Evolutionary conservation across 2,113 vertebrate genomes (phyloP), one percentile per base, ranked within the genome.

Genomic region (Cyprinodon variegatus): DNA sequence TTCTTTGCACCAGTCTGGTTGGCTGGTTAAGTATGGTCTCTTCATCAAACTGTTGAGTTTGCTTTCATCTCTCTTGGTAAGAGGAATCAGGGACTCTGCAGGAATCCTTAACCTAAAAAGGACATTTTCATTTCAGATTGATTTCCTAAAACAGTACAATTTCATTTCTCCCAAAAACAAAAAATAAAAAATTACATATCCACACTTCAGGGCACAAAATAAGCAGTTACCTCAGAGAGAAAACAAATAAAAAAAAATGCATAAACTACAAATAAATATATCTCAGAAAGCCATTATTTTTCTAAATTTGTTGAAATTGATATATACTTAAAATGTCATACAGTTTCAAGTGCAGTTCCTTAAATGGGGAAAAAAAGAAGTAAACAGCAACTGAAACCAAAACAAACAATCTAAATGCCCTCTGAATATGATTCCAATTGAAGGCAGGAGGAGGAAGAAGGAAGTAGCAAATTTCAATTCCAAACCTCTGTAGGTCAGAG

Each of bases 401-500:
- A 93, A 92, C 86, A 92, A 92, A 92, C 90, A 90, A 88, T 72
- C 68, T 83, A 81, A 88, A 87, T 78, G 83, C 90, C 89, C 88
- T 84, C 77, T 90, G 86, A 93, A 90, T 92, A 92, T 87, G 88
- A 91, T 89, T 79, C 84, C 86, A 92, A 92, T 90, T 92, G 92
- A 85, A 91, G 86, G 84, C 81, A 83, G 86, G 72, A 87, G 78
- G 82, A 90, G 87, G 92, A 90, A 89, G 78, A 86, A 85, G 87
- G 83, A 87, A 91, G 83, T 89, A 87, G 83, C 72, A 68, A 91
- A 88, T 74, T 80, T 65, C 53, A 80, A 89, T 83, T 91, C 91
- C 93, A 94, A 88, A 99, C 98, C 98, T 97, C 88, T 95, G 53
- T 70, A 99, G 93, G 90, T 99, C 98, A 81, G 98, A 99, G 86